Evolutionary conservation across 2,888 invertebrate genomes (phyloP).

Genomic region (Eupithecia subfuscata): DNA sequence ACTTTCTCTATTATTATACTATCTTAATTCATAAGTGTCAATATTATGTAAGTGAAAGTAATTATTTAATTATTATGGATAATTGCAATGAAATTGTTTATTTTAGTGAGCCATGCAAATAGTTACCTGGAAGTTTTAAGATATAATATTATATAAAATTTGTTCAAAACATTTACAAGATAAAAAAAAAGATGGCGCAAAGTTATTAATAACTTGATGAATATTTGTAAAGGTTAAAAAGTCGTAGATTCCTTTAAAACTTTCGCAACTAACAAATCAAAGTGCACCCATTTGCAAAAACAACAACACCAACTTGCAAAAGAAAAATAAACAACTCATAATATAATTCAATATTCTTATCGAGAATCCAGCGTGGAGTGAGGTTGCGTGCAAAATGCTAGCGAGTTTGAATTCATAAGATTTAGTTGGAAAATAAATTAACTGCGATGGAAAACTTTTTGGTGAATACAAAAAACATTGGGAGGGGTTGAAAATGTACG

Average conservation of each 20-base stretch:
- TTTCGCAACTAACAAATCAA: not conserved
- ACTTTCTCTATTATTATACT: too few species aligned
- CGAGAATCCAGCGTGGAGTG: conserved; percentile 76
- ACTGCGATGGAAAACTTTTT: conserved; percentile 78
- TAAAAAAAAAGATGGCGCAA: not conserved
- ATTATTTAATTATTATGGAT: too few species aligned
- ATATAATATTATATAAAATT: too few species aligned
- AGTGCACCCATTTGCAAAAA: conserved; percentile 15
- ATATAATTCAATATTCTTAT: conserved; percentile 74
- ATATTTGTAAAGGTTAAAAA: not conserved
- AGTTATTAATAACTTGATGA: not conserved
- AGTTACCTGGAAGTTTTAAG: too few species aligned
- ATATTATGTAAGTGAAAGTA: too few species aligned
- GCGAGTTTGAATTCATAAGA: conserved; percentile 77
- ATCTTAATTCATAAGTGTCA: too few species aligned
- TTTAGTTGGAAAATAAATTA: conserved; percentile 82
- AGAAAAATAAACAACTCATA: conserved; percentile 47
- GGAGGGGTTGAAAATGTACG: not conserved
- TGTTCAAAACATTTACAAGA: too few species aligned
- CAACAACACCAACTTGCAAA: conserved; percentile 9
- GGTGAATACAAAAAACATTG: conserved; percentile 65
- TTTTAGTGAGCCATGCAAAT: too few species aligned
- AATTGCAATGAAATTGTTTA: too few species aligned
- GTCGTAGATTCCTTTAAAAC: not conserved
- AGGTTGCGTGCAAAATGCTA: conserved; percentile 78